Evolutionary conservation across 1,140 invertebrate species (phyloP).

Genomic region (Metopolophium dirhodum): DNA sequence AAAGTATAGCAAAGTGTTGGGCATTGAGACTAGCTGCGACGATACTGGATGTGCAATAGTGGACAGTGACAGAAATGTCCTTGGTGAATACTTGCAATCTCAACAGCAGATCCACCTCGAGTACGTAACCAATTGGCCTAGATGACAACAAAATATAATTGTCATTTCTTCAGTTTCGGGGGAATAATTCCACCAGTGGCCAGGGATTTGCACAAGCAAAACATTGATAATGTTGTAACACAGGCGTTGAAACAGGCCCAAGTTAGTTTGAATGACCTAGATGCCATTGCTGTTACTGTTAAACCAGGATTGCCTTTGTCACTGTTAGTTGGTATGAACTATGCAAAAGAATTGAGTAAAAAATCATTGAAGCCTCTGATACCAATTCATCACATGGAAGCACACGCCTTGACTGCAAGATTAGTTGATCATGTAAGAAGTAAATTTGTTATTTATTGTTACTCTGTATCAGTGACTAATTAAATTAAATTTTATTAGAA

Average conservation of each 20-base stretch:
- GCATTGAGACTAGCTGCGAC: constrained; percentile 99
- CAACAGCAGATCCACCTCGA: constrained; percentile 77
- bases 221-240: constrained; percentile 79
- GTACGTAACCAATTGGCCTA: constrained; percentile 64
- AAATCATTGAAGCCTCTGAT: constrained; percentile 83
- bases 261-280: constrained; percentile 71
- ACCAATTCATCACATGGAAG: constrained; percentile 98
- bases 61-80: constrained; percentile 72
- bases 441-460: background rate
- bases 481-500: constrained; percentile 62
- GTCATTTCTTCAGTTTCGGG: constrained; percentile 73
- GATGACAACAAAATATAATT: constrained; percentile 30
- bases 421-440: constrained; percentile 70
- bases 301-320: constrained; percentile 85
- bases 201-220: constrained; percentile 77
- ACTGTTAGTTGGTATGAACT: constrained; percentile 79
- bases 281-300: constrained; percentile 90
- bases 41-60: constrained; percentile 94
- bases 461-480: background rate
- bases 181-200: constrained; percentile 91
- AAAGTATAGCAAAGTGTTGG: constrained; percentile 66
- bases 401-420: constrained; percentile 90
- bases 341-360: constrained; percentile 80
- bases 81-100: constrained; percentile 81
- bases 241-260: constrained; percentile 72